Evolutionary conservation across 2,888 invertebrate genomes (phyloP), one percentile per base, ranked within the genome.

Genomic region (Rhabditoides inermis): DNA sequence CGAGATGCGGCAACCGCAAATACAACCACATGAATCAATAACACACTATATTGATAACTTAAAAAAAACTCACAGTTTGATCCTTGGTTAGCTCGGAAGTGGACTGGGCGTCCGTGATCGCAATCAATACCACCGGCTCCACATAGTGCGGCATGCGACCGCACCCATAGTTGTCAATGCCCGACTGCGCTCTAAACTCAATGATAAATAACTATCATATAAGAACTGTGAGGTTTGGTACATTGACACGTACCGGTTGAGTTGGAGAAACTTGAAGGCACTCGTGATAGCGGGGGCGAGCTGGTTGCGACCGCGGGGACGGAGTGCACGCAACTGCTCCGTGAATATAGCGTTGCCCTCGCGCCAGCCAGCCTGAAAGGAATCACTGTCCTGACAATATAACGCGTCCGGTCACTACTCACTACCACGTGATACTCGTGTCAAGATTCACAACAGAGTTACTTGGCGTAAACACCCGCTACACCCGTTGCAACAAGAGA

Each of bases 81-180:
- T n/a, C n/a, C n/a, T n/a, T 36, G 12, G 47, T 23, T 5, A 42
- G 2, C 1, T 46, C 47, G 2, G 90, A 89, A 70, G 94, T 84
- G 77, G 87, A 87, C 51, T 90, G 89, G 61, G 94, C 94, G 81
- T 98, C 95, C n/a, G 95, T 94, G 60, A 98, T 89, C 40, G 91
- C 86, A 69, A 98, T 89, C 74, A 98, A 91, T 47, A 98, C 88
- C 40, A 92, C 91, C 10, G 94, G 94, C 79, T 98, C 98, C 61
- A 95, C 81, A 79, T 88, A 95, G 81, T 90, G 94, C 2, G 95
- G 95, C 77, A 90, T 90, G 75, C 98, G 84, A 49, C 98, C 81
- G 73, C 90, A 91, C 1, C 98, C 98, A 80, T 95, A 99, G n/a
- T 92, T 95, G 79, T 99, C 98, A 77, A 98, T 94, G 50, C 95